Evolutionary conservation across 2,113 vertebrate species (phyloP).

Genomic region (Tragelaphus strepsiceros): DNA sequence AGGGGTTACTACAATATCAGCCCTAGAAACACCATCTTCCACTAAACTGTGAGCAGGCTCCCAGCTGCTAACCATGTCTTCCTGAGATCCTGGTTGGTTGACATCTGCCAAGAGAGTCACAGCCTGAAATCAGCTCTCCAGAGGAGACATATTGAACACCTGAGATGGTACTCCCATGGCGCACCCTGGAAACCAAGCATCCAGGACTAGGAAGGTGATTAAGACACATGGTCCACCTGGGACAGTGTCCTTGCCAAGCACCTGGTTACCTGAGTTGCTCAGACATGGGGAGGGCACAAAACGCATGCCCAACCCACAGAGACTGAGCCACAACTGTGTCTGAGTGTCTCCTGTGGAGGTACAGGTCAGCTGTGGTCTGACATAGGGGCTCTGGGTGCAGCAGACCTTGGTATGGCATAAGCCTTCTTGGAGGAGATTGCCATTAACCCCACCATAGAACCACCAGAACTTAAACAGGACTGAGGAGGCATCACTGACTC

Average conservation of each 20-base stretch:
- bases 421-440: not conserved
- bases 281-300: not conserved
- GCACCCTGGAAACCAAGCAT: not conserved
- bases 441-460: not conserved
- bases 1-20: not conserved
- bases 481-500: not conserved
- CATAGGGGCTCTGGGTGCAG: not conserved
- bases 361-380: rapidly evolving
- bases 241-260: too few species aligned
- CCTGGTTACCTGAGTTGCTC: not conserved
- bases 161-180: not conserved
- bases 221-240: not conserved
- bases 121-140: not conserved
- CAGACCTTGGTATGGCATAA: not conserved
- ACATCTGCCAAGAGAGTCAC: not conserved
- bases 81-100: not conserved
- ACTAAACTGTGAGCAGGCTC: too few species aligned
- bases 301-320: not conserved
- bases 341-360: not conserved
- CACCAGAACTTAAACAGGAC: not conserved
- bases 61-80: not conserved
- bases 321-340: not conserved
- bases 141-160: not conserved
- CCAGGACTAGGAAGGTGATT: not conserved
- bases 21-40: too few species aligned